phyloP scores from a whole-genome alignment of 2,797 vertebrate species.

The Sebastes reedi region DNA sequence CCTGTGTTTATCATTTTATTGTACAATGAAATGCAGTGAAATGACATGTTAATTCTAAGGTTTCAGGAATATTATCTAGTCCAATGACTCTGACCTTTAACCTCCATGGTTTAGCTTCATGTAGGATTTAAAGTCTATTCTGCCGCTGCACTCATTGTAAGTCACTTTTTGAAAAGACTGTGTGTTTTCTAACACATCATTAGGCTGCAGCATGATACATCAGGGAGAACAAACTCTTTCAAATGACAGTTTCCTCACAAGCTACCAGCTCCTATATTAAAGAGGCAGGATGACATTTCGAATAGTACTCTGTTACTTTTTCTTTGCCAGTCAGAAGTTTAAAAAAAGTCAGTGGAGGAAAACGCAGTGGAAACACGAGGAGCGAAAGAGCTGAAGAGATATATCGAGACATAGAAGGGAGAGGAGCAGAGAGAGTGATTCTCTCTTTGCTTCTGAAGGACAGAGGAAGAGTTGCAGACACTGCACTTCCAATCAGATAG shows the following conservation, averaged over 20 bases:
- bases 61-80: not conserved
- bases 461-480: conserved; percentile 68
- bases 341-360: conserved; percentile 1
- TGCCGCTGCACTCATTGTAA: not conserved
- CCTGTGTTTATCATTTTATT: no score
- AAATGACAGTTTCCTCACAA: conserved; percentile 15
- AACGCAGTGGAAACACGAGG: conserved; percentile 7
- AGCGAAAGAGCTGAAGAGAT: conserved; percentile 35
- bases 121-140: not conserved
- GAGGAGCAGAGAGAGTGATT: conserved; percentile 31
- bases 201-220: conserved; percentile 13
- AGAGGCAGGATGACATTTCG: conserved; percentile 22
- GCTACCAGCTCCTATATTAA: conserved; percentile 23
- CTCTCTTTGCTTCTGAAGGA: conserved; percentile 68
- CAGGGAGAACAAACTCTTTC: conserved; percentile 11
- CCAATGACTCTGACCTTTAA: not conserved
- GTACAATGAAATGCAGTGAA: not conserved
- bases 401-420: not conserved
- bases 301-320: conserved; percentile 26
- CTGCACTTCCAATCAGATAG: conserved; percentile 77
- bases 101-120: not conserved
- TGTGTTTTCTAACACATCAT: conserved; percentile 8
- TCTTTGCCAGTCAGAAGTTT: conserved; percentile 13
- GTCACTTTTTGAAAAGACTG: not conserved
- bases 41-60: not conserved